phyloP scores from a whole-genome alignment of 2,797 vertebrate species.

The Echeneis naucrates region DNA sequence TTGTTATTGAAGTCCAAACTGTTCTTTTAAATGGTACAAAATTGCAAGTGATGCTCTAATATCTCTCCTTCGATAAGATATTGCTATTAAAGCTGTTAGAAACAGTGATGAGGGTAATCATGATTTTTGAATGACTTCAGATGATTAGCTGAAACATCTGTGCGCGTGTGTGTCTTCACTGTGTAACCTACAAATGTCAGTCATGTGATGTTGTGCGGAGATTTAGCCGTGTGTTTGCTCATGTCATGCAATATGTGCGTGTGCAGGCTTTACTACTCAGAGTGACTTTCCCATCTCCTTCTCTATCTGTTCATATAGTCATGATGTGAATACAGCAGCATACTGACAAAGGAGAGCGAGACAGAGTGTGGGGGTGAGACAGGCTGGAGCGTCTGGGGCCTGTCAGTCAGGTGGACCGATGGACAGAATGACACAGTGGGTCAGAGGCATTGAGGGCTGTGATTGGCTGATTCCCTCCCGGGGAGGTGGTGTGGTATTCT shows the following conservation, averaged over 20 bases:
- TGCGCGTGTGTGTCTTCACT: conserved; percentile 10
- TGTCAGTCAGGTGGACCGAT: conserved; percentile 51
- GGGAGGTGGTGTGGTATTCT: conserved; percentile 58
- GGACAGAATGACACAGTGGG: conserved; percentile 39
- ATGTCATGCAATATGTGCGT: conserved; percentile 30
- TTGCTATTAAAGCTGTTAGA: conserved; percentile 10
- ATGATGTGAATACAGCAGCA: conserved; percentile 53
- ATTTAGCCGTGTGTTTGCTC: conserved; percentile 15
- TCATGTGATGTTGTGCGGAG: not conserved
- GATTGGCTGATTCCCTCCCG: conserved; percentile 43
- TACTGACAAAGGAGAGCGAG: conserved; percentile 37
- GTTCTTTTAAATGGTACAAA: conserved; percentile 10
- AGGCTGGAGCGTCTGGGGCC: conserved; percentile 39
- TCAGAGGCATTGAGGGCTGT: conserved; percentile 16
- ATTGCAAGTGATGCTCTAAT: conserved; percentile 11
- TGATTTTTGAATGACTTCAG: too few relatives aligned
- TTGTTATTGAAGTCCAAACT: conserved; percentile 2
- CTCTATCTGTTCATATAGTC: conserved; percentile 43
- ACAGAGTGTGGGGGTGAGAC: conserved; percentile 4
- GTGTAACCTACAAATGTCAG: conserved; percentile 47
- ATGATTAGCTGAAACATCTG: too few relatives aligned
- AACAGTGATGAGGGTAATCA: not conserved
- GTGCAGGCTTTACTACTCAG: conserved; percentile 38
- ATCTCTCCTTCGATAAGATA: not conserved
- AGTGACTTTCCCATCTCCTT: conserved; percentile 69